Conservation (phyloP, 2,113 vertebrate species). For the Paraplagusia blochii region DNA sequence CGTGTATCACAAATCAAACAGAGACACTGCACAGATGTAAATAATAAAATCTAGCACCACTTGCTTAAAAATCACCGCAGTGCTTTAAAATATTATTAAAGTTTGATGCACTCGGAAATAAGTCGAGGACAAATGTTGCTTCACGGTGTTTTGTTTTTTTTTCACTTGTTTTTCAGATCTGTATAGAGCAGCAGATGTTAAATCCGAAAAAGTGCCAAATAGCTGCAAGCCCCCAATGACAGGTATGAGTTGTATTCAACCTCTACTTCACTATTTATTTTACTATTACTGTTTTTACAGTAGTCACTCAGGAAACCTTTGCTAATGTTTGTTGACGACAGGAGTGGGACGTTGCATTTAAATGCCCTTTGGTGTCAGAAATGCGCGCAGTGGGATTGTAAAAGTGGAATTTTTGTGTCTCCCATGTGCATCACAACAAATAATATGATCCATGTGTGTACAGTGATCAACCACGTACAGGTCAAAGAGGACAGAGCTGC, state of each 20-base stretch:
- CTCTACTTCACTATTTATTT: neutral
- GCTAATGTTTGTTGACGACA: neutral
- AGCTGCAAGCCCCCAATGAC: conserved; percentile 6
- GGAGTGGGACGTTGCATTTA: neutral
- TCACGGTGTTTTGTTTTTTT: neutral
- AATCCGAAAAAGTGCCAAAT: neutral
- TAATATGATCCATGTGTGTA: conserved; percentile 67
- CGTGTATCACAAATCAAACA: too few relatives aligned
- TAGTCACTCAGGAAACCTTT: neutral
- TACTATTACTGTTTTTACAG: neutral
- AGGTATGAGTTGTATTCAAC: conserved; percentile 44
- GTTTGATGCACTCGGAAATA: neutral
- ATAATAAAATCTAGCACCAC: too few relatives aligned
- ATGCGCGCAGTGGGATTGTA: conserved; percentile 9
- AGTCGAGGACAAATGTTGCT: neutral
- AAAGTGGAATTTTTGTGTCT: conserved; percentile 29
- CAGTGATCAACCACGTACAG: conserved; percentile 39
- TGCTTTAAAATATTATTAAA: too few relatives aligned
- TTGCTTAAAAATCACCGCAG: too few relatives aligned
- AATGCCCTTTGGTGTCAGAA: neutral
- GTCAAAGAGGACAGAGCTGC: conserved; percentile 32
- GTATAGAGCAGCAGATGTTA: conserved; percentile 21
- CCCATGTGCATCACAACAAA: conserved; percentile 22
- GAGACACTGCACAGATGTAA: too few relatives aligned
- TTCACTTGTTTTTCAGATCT: conserved; percentile 47